Base-by-base conservation (phyloP, 2,888 invertebrate species). In the Papilio gigon region DNA sequence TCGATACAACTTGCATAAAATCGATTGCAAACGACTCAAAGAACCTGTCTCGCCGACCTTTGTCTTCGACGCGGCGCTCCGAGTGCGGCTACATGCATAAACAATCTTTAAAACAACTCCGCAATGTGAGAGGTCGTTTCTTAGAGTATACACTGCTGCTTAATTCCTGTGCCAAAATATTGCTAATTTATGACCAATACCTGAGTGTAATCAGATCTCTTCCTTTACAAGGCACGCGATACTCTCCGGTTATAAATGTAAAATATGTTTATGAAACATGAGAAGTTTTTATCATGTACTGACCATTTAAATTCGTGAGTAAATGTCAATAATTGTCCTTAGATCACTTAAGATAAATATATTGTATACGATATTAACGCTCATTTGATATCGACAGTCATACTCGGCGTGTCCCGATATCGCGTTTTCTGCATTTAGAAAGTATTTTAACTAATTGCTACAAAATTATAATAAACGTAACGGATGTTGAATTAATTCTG, bases 1-100 rank as follows among this genome's bases (percentile, higher is more conserved):
- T 81, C 77, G 79, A 80, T 80, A 78, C 78, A 79, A 80, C 79
- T 88, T 88, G 84, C 86, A 85, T 84, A 84, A 88, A 83, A 84
- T 78, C 81, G 80, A 85, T 84, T 84, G 83, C 83, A 80, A 78
- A 72, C 76, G 79, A 77, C 77, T 76, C 75, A 74, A 71, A 72
- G 75, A 83, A 87, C 88, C 83, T 78, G 89, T 83, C 72, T 71
- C 70, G 73, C 61, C 79, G 85, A 87, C 87, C 88, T 87, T 88
- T 88, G 82, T 86, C 76, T 79, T 80, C 78, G 79, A 78, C 77
- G 73, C 76, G 76, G 75, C 75, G 74, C 75, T 73, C 70, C 68
- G 53, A 33, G 14, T 17, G 40, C 11, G 17, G 35, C n/a, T 71
- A 71, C 72, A 71, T 72, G 68, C 72, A 73, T 71, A 75, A 74